Base-by-base conservation (phyloP, 2,888 invertebrate species). In the Tinea semifulvella region DNA sequence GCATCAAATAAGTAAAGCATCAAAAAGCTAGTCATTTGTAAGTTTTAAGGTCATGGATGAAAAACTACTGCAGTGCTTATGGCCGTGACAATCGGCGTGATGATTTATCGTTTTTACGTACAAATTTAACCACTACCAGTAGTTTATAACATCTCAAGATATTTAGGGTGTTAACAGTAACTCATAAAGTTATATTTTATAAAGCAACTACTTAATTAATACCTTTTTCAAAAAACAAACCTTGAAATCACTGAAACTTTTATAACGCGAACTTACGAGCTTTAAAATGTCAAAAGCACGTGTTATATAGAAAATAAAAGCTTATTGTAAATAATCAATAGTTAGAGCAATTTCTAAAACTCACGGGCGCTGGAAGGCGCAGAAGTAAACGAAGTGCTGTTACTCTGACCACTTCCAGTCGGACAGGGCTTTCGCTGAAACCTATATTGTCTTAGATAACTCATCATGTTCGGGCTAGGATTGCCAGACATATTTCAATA, bases 361-460 rank as follows among this genome's bases (percentile, higher is more conserved):
- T 76, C 54, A 80, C 80, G 71, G 54, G 70, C 65, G 54, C 57
- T 63, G n/a, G 76, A 68, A 44, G 76, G 55, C 46, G 68, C 55
- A 44, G 74, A 58, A 46, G 66, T 65, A 46, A 73, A 63, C 40
- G 66, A 69, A 47, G 70, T 61, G 50, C 66, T 60, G 53, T 62
- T 64, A 53, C 68, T 66, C 11, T 22, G 22, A 44, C 65, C 53
- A 47, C 68, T 68, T 60, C 62, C 71, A 56, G 61, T 73, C 42
- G 76, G 40, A 50, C 64, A 56, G 10, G 70, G 75, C 72, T 85
- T 88, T 65, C 84, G 87, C 64, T 88, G 87, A 66, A 88, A 87
- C 58, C 88, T 84, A 63, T 88, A 89, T 61, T 85, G 87, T 56
- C 88, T 81, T 53, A 89, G 74, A 68, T 86, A 83, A 65, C 83